These are phyloP conservation scores for Blastobasis lacticolella DNA, from an alignment of 2,888 invertebrate genomes.

Conservation along the genomic window DNA sequence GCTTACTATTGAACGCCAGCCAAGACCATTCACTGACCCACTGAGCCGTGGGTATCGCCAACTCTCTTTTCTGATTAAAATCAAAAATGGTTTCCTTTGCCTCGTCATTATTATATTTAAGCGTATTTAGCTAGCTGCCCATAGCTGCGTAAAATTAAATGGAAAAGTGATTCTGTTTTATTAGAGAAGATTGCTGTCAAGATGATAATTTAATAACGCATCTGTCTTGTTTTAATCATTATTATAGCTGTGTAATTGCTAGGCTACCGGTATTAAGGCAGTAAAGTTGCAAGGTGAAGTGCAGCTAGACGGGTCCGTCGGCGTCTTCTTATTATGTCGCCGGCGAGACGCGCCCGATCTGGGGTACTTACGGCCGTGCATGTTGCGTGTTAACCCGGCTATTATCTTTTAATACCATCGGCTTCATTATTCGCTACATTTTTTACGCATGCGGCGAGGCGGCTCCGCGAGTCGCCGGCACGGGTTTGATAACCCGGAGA, in stretches of 20 bases:
- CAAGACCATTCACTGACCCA: slow-evolving; percentile 63
- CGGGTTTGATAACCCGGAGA: slow-evolving; percentile 74
- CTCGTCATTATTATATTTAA: no score
- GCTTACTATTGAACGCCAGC: slow-evolving; percentile 45
- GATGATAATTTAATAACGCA: no score
- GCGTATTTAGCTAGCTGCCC: no score
- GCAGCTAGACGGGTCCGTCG: slow-evolving; percentile 16
- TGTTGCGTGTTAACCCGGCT: slow-evolving; percentile 51
- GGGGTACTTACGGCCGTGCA: slow-evolving; percentile 43
- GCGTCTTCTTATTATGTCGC: slow-evolving; percentile 22
- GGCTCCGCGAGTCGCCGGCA: slow-evolving; percentile 57
- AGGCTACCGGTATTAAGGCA: no score
- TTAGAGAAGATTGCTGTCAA: no score
- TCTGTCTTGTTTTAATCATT: no score
- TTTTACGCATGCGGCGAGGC: slow-evolving; percentile 63
- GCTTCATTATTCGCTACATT: slow-evolving; percentile 67
- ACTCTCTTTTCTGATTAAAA: not conserved
- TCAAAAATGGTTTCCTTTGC: no score
- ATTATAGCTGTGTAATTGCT: no score
- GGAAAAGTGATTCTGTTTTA: no score
- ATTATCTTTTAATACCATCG: slow-evolving; percentile 72
- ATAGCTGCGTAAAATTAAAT: no score
- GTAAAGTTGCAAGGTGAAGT: slow-evolving; percentile 5
- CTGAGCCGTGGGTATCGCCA: slow-evolving; percentile 40
- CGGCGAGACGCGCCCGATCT: slow-evolving; percentile 27